Evolutionary conservation across 1,140 invertebrate species (phyloP), one percentile per base, ranked within the genome.

Genomic region (Ceratoteleas bidentatus): DNA sequence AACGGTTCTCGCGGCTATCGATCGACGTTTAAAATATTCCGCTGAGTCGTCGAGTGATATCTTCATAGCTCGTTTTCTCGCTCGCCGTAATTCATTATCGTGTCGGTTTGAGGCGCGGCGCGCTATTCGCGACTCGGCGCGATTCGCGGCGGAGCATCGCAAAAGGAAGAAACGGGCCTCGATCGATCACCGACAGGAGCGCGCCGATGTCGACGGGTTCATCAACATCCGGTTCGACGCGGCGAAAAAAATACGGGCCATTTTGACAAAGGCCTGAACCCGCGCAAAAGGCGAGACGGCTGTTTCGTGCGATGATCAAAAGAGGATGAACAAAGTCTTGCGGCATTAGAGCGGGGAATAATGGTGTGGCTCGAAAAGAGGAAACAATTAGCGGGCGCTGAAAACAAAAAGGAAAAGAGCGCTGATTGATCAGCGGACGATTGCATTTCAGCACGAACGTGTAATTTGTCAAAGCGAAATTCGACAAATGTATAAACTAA

Each of bases 51-150:
- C 76, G 75, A 82, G 85, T 88, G 88, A 85, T 89, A 89, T 88
- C 88, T 89, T 89, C 84, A 88, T 90, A 87, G 80, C 61, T 82
- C 64, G 62, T 84, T 56, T 73, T 81, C 74, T 70, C 58, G 53
- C 62, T 74, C 77, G 70, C 49, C 50, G 77, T 74, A 64, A 84
- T 82, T 84, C 84, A 82, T 81, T 84, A 73, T 75, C 56, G 74
- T 68, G 47, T 56, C 73, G 79, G 79, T 81, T 79, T 77, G 74
- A 69, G 83, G 10, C 64, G 62, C 38, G 70, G 60, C 66, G 66
- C 15, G 50, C 58, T 53, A 72, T 66, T 81, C 72, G 50, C 62
- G 52, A 72, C 61, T 79, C 57, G 53, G 40, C 61, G 54, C 75
- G 38, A 78, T 78, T 69, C 57, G 68, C 68, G 57, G 64, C 47